Conservation (phyloP, 2,888 invertebrate species). For the Ophraella communa region DNA sequence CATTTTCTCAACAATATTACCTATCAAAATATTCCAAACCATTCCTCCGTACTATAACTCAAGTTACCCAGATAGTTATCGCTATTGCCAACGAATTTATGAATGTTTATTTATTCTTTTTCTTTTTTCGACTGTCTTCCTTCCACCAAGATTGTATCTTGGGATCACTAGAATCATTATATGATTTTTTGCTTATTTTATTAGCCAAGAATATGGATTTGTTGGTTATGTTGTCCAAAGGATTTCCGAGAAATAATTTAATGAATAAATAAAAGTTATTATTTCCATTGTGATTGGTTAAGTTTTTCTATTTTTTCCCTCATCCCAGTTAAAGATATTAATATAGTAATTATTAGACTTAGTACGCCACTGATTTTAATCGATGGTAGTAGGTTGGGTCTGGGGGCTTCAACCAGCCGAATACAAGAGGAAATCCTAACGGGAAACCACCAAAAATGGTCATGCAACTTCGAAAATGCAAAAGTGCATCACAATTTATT, state of each 20-base stretch:
- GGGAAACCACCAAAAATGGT: slow-evolving; percentile 39
- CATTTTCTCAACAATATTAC: not conserved
- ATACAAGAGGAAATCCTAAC: slow-evolving; percentile 38
- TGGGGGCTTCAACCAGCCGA: slow-evolving; percentile 15
- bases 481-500: slow-evolving; percentile 32
- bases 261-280: too few relatives aligned
- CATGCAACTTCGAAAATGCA: slow-evolving; percentile 33
- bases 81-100: slow-evolving; percentile 19
- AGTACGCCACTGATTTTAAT: slow-evolving; percentile 9
- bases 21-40: not conserved
- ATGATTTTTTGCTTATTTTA: slow-evolving; percentile 22
- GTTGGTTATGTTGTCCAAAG: slow-evolving; percentile 1
- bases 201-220: not conserved
- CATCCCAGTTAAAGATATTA: too few relatives aligned
- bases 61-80: slow-evolving; percentile 14
- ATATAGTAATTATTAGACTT: not conserved
- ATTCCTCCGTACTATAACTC: not conserved
- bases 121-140: slow-evolving; percentile 25
- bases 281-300: too few relatives aligned
- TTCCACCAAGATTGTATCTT: slow-evolving; percentile 23
- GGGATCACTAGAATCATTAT: slow-evolving; percentile 24
- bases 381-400: slow-evolving; percentile 19
- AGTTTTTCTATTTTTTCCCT: too few relatives aligned
- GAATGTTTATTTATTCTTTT: slow-evolving; percentile 17
- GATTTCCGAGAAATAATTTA: not conserved